Base-by-base conservation (phyloP, 37 sponge, comb jelly and placozoan species). In the Axinella damicornis region DNA sequence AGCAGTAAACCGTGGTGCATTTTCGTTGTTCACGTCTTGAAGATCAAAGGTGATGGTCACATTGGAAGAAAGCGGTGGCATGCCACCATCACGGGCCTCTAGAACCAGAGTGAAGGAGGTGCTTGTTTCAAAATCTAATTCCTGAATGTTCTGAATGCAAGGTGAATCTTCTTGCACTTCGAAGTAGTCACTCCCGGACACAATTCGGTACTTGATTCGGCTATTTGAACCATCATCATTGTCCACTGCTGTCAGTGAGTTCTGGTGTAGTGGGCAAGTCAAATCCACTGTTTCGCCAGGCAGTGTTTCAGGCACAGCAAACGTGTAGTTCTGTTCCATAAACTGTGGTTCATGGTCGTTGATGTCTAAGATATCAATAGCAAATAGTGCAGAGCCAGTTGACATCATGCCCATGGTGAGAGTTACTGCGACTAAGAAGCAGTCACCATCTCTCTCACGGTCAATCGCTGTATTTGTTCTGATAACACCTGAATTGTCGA, bases 281-380 rank as follows among this genome's bases (percentile, higher is more conserved):
- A 82, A 14, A 16, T 14, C 27, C 1, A n/a, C 38, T 39, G 21
- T 9, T 36, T 32, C 58, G 0, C 30, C 71, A 9, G 4, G 6
- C 46, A 46, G 46, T 46, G 46, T 46, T 58, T 69, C 71, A 33
- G 32, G n/a, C 41, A 30, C 58, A 1, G 46, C 1, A 32, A 57
- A 24, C 2, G 24, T 59, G 13, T 53, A 18, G 73, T 19, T 14
- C 0, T 27, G 19, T 35, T 25, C 2, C 12, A 21, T n/a, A 68
- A 82, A 82, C 71, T 25, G 2, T 16, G 83, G 83, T 18, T 41
- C 1, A 37, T 82, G 12, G 73, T 82, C 83, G 35, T 82, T 82
- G 18, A 60, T 57, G 56, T 82, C 83, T 22, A 5, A 0, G 1
- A 81, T 34, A 27, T 28, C 56, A 1, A 69, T 58, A 19, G 54